Percentiles rank a stretch among this genome's conserved stretches.
phyloP scores from a whole-genome alignment of 2,113 vertebrate genomes.

The Progne subis region DNA sequence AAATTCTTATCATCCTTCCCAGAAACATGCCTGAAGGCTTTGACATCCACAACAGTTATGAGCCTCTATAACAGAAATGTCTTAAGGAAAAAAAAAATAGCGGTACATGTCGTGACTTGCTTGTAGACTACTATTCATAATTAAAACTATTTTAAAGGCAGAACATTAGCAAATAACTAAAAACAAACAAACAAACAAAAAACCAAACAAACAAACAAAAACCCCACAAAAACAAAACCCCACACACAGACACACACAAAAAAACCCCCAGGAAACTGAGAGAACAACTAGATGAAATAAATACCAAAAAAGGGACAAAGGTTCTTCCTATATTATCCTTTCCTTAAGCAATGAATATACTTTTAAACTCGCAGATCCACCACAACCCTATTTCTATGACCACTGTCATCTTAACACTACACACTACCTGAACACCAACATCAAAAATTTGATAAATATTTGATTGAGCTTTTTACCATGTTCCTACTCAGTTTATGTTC shows the following conservation, averaged over 20 bases:
- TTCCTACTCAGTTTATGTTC: conserved; percentile 31
- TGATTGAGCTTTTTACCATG: not conserved
- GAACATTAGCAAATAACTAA: not conserved
- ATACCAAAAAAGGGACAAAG: not conserved
- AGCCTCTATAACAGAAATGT: not conserved
- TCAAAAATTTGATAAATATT: conserved; percentile 35
- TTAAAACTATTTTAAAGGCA: not conserved
- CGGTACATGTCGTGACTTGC: not conserved
- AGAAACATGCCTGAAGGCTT: not conserved
- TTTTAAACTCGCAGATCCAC: not conserved
- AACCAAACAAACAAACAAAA: too few relatives aligned
- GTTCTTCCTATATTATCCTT: not conserved
- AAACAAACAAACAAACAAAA: not conserved
- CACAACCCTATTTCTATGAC: not conserved
- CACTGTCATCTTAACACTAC: not conserved
- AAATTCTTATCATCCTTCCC: not conserved
- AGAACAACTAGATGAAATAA: not conserved
- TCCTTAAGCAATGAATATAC: not conserved
- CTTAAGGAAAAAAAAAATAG: not conserved
- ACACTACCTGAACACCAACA: not conserved
- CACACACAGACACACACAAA: not conserved
- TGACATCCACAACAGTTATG: not conserved
- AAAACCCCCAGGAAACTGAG: not conserved
- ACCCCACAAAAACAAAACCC: too few relatives aligned
- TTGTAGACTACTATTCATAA: not conserved